Evolutionary conservation across 2,113 vertebrate genomes (phyloP).

Genomic region (Suncus etruscus): DNA sequence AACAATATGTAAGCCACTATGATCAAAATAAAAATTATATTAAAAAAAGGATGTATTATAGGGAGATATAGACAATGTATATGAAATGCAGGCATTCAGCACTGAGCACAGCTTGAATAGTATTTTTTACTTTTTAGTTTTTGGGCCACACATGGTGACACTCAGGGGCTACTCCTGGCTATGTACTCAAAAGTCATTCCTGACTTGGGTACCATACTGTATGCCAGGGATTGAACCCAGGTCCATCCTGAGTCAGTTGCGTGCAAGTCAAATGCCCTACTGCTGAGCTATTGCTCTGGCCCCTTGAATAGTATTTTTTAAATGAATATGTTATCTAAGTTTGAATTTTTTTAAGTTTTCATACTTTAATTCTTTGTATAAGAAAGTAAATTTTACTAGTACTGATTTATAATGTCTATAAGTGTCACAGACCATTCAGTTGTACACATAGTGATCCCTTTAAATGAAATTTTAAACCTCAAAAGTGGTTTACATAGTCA

Average conservation of each 20-base stretch:
- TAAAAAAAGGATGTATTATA: neutral
- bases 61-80: neutral
- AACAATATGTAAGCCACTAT: too few species aligned
- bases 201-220: too few species aligned
- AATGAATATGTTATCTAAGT: neutral
- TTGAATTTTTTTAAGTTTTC: conserved; percentile 58
- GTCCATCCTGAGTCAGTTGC: too few species aligned
- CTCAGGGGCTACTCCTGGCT: too few species aligned
- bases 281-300: too few species aligned
- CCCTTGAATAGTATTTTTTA: neutral
- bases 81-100: neutral
- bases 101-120: neutral
- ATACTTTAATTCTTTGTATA: conserved; percentile 64
- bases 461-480: conserved; percentile 68
- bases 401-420: conserved; percentile 53
- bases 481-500: conserved; percentile 42
- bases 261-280: too few species aligned
- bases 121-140: too few species aligned
- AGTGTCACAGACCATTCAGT: conserved; percentile 49
- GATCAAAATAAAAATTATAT: too few species aligned
- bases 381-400: conserved; percentile 56
- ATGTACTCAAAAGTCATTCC: too few species aligned
- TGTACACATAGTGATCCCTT: conserved; percentile 62
- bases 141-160: too few species aligned
- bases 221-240: too few species aligned